Conservation (phyloP, 2,888 invertebrate genomes). For the Escarpia spicata region DNA sequence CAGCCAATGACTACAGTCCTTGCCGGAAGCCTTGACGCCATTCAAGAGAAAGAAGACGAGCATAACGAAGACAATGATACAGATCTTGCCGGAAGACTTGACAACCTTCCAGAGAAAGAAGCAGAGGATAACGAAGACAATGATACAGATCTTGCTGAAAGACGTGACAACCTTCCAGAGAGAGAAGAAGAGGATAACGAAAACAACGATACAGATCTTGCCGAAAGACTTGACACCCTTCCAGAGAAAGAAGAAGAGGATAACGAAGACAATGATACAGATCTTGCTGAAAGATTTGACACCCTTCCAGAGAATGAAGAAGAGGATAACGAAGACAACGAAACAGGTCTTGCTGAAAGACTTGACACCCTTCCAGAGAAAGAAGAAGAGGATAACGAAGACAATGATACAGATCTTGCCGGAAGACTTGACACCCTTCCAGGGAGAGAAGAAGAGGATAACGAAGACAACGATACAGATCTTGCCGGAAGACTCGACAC, state of each 20-base stretch:
- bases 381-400: too few species aligned
- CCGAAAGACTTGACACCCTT: constrained; percentile 74
- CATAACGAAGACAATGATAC: too few species aligned
- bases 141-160: too few species aligned
- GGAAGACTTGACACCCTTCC: too few species aligned
- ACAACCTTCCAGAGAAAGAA: neutral
- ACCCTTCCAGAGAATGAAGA: too few species aligned
- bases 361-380: neutral
- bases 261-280: constrained; percentile 75
- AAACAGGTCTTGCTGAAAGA: neutral
- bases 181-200: too few species aligned
- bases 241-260: too few species aligned
- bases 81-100: neutral
- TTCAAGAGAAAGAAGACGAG: constrained; percentile 84
- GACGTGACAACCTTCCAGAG: too few species aligned
- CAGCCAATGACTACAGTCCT: too few species aligned
- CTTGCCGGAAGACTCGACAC: constrained; percentile 68
- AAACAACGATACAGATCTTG: neutral
- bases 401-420: neutral
- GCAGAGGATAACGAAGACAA: neutral
- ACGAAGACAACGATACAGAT: constrained; percentile 26
- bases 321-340: neutral
- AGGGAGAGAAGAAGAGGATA: too few species aligned
- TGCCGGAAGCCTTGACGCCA: constrained; percentile 70
- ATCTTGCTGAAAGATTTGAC: neutral